Evolutionary conservation across 2,113 vertebrate species (phyloP).

Genomic region (Silurus glanis): DNA sequence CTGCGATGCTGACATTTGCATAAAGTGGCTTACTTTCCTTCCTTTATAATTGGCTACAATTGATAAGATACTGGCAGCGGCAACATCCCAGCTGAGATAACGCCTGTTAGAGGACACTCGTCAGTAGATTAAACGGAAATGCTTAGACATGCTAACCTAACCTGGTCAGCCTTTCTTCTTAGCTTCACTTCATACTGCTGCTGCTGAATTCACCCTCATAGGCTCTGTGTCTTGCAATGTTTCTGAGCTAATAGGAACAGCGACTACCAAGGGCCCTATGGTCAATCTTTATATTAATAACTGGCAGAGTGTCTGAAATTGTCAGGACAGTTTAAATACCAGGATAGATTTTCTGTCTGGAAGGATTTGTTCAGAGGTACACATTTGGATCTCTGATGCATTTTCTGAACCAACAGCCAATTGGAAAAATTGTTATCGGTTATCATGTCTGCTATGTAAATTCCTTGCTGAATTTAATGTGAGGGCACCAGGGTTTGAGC

Average conservation of each 20-base stretch:
- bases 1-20: conserved; percentile 72
- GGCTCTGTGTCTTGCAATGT: neutral
- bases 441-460: neutral
- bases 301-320: conserved; percentile 13
- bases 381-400: conserved; percentile 1
- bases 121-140: conserved; percentile 42
- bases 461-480: neutral
- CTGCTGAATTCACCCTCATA: neutral
- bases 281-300: conserved; percentile 37
- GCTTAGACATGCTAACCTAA: neutral
- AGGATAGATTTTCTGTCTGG: conserved; percentile 40
- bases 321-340: conserved; percentile 43
- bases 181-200: neutral
- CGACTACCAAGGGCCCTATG: neutral
- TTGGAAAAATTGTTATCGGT: conserved; percentile 7
- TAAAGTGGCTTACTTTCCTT: conserved; percentile 62
- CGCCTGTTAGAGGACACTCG: conserved; percentile 55
- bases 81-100: conserved; percentile 53
- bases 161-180: neutral
- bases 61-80: conserved; percentile 72
- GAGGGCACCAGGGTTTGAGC: neutral
- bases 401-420: conserved; percentile 5
- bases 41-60: conserved; percentile 71
- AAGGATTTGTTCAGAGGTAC: neutral
- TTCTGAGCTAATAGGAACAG: conserved; percentile 1